Base-by-base conservation (phyloP, 2,797 vertebrate genomes). In the Hyperoplus lanceolatus region DNA sequence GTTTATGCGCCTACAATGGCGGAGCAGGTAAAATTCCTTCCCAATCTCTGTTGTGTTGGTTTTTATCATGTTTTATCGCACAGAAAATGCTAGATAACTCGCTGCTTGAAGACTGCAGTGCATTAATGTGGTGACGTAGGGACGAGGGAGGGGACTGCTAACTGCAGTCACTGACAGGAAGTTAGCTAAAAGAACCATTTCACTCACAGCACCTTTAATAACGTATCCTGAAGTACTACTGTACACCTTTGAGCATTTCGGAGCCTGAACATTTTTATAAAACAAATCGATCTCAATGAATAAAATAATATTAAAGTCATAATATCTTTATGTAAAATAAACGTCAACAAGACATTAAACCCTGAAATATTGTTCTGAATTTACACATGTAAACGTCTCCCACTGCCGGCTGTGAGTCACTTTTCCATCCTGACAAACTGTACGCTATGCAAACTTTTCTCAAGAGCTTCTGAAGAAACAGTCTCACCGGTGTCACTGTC, bases 341-440 rank as follows among this genome's bases (percentile, higher is more conserved):
- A 29, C 29, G 39, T 13, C 15, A 63, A 14, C 3, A n/a, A 14
- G 18, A 41, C 2, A 45, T 11, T 21, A 8, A 60, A 46, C 42
- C 42, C n/a, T 71, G 3, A 61, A 72, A 39, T 14, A 12, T 41
- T 38, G 12, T 42, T 69, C 11, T 46, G 4, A 42, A 7, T 11
- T 8, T 15, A 15, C 0, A n/a, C 51, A 48, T 38, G 18, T 29
- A 61, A 56, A 59, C 0, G 1, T 10, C 56, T 53, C 2, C 43
- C 2, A 10, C n/a, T 11, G 18, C 18, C 50, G 39, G 4, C 15
- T 1, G 7, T 3, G 5, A 39, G 50, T 13, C 50, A 53, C 6
- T 63, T 70, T 80, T 38, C 8, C 12, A 9, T 68, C 9, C 21
- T 38, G 48, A 51, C 57, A 46, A 43, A 46, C 65, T 4, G 66